Base-by-base conservation (phyloP, 2,797 vertebrate species). In the Myiotriccus ornatus region DNA sequence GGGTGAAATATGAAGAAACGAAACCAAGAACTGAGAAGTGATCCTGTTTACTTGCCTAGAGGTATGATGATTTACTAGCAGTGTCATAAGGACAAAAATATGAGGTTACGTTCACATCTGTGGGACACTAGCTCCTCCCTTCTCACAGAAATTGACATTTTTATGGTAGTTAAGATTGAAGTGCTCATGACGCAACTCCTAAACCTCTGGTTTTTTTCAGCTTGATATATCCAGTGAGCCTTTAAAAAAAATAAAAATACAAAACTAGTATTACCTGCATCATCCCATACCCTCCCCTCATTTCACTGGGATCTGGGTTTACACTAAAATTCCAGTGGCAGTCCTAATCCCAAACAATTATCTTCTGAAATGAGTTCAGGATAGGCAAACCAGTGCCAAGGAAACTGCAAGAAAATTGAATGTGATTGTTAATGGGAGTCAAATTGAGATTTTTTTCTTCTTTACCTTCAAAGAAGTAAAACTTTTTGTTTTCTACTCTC, bases 81-180 rank as follows among this genome's bases (percentile, higher is more conserved):
- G 57, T 28, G 57, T 21, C 12, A 6, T 5, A 59, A 69, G 25
- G 17, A 74, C 16, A 59, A 83, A 84, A 73, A 30, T 19, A 52
- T 2, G 17, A 85, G 16, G 12, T 62, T 85, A 47, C 0, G 0
- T 50, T 57, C 43, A 63, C 20, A 74, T 49, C 68, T 32, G 5
- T 44, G 44, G 7, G 14, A 57, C 28, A 76, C 20, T 6, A 57
- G 21, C 21, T 62, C 35, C 44, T 60, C 52, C 37, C 28, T 89
- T 79, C 46, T 60, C 43, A 76, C 4, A 71, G 63, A 76, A 82
- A 55, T 43, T 30, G 18, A 25, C 44, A 22, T 77, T 70, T 80
- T 80, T 63, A 27, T 34, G 4, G 9, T 32, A 67, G 32, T 59
- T 55, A 59, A 76, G 44, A 41, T 16, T 50, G 23, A 69, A 63